Conservation (phyloP, 2,888 invertebrate genomes). For the Endotricha flammealis region DNA sequence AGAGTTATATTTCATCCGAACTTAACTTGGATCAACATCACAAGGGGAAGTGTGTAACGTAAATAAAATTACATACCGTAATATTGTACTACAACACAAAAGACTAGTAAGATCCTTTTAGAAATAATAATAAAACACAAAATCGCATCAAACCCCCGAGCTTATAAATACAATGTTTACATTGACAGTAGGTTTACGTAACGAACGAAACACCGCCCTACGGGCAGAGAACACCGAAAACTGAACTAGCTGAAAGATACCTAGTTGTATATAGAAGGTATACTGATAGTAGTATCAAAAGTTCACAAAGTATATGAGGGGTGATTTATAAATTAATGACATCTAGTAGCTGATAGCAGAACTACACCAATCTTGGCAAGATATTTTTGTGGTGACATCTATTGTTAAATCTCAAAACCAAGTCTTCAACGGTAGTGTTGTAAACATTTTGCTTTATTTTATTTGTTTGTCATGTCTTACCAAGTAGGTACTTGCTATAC, state of each 20-base stretch:
- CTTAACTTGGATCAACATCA: conserved; percentile 25
- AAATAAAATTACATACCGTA: conserved; percentile 2
- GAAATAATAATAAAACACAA: not conserved
- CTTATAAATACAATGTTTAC: conserved; percentile 38
- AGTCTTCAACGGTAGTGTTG: too few relatives aligned
- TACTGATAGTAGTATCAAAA: not conserved
- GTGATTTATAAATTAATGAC: conserved; percentile 17
- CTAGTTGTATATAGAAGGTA: conserved; percentile 20
- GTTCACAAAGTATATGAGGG: conserved; percentile 10
- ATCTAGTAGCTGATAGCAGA: conserved; percentile 40
- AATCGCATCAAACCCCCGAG: conserved; percentile 1
- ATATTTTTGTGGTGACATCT: conserved; percentile 2
- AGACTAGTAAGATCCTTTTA: not conserved
- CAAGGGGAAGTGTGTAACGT: conserved; percentile 10
- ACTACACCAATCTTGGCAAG: too few relatives aligned
- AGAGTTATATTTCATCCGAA: conserved; percentile 47
- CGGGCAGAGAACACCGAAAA: conserved; percentile 60
- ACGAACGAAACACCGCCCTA: conserved; percentile 66
- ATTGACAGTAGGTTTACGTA: conserved; percentile 62
- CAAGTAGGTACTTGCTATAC: too few relatives aligned
- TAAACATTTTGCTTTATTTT: too few relatives aligned
- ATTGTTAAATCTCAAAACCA: not conserved
- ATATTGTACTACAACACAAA: not conserved
- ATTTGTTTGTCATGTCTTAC: too few relatives aligned
- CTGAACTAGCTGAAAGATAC: conserved; percentile 62